These are phyloP conservation scores for Coccyzus lansbergi DNA, from an alignment of 2,797 vertebrate genomes.

Conservation along the genomic window DNA sequence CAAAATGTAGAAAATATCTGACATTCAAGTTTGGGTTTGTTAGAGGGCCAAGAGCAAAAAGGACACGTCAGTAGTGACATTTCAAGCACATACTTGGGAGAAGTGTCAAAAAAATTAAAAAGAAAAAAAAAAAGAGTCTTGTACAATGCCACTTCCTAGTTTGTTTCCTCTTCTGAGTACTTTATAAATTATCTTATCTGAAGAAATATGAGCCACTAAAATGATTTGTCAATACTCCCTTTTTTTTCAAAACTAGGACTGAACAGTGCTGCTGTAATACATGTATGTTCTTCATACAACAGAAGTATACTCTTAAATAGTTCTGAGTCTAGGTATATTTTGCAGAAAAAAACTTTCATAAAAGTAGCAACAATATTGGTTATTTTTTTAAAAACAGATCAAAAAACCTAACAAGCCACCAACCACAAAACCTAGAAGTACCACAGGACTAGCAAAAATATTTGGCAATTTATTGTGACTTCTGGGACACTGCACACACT, in stretches of 20 bases:
- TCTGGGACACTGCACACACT: background rate
- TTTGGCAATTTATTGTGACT: background rate
- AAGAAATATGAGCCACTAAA: background rate
- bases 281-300: background rate
- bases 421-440: background rate
- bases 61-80: background rate
- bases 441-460: background rate
- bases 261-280: background rate
- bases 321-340: background rate
- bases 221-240: background rate
- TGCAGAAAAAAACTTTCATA: background rate
- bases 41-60: background rate
- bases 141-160: background rate
- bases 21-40: background rate
- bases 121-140: background rate
- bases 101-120: background rate
- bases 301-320: background rate
- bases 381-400: too few relatives aligned
- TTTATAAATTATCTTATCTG: background rate
- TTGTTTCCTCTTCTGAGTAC: background rate
- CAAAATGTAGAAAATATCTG: background rate
- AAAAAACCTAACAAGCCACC: too few relatives aligned
- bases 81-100: background rate
- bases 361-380: background rate
- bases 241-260: background rate